Evolutionary conservation across 92 coral and sea anemone genomes (phyloP), one percentile per base, ranked within the genome.

Genomic region (Heliopora coerulea): DNA sequence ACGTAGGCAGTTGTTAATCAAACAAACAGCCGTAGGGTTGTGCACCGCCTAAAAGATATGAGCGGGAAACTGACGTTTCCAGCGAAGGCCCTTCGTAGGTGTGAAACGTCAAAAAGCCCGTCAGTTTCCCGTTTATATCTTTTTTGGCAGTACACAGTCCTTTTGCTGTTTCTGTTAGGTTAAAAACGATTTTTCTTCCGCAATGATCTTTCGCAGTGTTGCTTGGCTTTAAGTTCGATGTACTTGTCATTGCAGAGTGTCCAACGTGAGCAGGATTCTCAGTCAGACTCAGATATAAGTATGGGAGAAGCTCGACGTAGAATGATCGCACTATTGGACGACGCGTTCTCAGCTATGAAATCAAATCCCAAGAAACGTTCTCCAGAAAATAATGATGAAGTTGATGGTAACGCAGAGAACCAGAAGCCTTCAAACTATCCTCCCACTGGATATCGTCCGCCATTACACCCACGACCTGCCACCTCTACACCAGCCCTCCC

Each of bases 261-360:
- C 8, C 56, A 70, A 31, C 48, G 21, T 21, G 77, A 70, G 13
- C 77, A 70, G 2, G 63, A 52, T 18, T 28, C 62, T 18, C 61
- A 65, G 59, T 75, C 78, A 21, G 99, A 95, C 18, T 95, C 99
- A 12, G 87, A 85, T 17, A 86, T 95, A 61, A 88, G 91, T 78
- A 95, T 95, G 99, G 88, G 85, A 9, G 99, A 95, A 68, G 91
- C 99, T 17, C 88, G 97, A 10, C 80, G 86, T 27, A 90, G 99
- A 61, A 91, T 90, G 97, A 96, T 91, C 79, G 78, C 86, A 6
- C 85, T 95, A 39, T 76, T 95, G 17, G 99, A 95, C 82, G 96
- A 88, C 83, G 99, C 99, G 17, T 95, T 95, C 82, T 54, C 96
- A 20, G 59, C 91, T 50, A 81, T 95, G 65, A 96, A 87, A 54